phyloP scores from a whole-genome alignment of 2,888 invertebrate genomes.

The Philaethria dido region DNA sequence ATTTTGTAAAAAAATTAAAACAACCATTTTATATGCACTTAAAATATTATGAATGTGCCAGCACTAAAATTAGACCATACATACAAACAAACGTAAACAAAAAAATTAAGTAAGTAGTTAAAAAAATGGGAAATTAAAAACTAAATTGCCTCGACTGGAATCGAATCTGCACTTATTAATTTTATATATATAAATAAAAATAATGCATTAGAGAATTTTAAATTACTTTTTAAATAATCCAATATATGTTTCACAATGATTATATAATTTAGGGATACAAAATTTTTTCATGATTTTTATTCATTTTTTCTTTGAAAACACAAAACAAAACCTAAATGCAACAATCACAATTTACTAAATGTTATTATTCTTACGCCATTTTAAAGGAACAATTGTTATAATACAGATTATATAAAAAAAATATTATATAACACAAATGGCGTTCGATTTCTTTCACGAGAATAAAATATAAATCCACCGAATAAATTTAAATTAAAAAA shows the following conservation, averaged over 20 bases:
- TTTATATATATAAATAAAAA: not conserved
- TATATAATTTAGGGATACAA: constrained; percentile 10
- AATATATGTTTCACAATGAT: constrained; percentile 16
- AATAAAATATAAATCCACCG: constrained; percentile 17
- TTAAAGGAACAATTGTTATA: constrained; percentile 32
- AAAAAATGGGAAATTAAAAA: constrained; percentile 16
- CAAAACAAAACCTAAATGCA: constrained; percentile 40
- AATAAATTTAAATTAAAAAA: not conserved
- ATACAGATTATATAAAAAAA: constrained; percentile 22
- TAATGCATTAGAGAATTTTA: no score
- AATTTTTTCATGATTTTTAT: constrained; percentile 16
- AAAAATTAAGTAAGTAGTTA: constrained; percentile 23
- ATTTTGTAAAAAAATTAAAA: constrained; percentile 37
- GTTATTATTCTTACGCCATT: constrained; percentile 13
- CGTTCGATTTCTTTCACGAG: constrained; percentile 22
- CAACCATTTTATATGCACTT: constrained; percentile 34
- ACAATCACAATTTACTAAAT: constrained; percentile 39
- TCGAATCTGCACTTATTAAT: not conserved
- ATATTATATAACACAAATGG: constrained; percentile 28
- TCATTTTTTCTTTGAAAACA: constrained; percentile 32
- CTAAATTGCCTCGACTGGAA: constrained; percentile 2
- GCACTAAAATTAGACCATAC: constrained; percentile 37
- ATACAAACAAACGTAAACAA: constrained; percentile 37
- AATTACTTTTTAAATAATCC: not conserved
- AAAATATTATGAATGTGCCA: constrained; percentile 39